Conservation (phyloP, 1,140 invertebrate genomes). For the Bactericera cockerelli region DNA sequence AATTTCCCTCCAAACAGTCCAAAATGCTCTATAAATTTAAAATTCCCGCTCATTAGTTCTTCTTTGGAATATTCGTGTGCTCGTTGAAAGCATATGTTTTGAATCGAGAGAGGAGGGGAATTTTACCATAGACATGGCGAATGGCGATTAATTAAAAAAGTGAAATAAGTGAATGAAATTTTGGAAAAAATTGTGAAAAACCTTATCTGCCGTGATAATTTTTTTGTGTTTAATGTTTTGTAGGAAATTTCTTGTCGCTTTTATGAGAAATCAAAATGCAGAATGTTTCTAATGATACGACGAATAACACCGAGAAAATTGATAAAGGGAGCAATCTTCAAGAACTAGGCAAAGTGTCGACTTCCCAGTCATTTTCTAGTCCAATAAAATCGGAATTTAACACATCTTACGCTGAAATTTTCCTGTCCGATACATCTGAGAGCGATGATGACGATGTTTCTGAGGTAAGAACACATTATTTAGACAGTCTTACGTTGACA, state of each 20-base stretch:
- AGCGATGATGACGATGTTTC: constrained; percentile 85
- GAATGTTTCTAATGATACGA: constrained; percentile 62
- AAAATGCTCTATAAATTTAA: too few relatives aligned
- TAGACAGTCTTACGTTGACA: too few relatives aligned
- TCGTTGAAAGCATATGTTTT: too few relatives aligned
- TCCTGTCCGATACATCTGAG: constrained; percentile 76
- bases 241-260: constrained; percentile 32
- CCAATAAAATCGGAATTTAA: constrained; percentile 61
- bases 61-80: too few relatives aligned
- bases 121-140: constrained; percentile 17
- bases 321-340: constrained; percentile 40
- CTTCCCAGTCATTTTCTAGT: constrained; percentile 43
- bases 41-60: too few relatives aligned
- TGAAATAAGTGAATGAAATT: constrained; percentile 11
- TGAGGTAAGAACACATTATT: constrained; percentile 44
- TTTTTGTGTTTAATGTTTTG: constrained; percentile 17
- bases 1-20: too few relatives aligned
- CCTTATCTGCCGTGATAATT: neutral
- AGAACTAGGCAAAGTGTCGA: constrained; percentile 42
- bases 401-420: constrained; percentile 49
- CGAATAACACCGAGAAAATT: constrained; percentile 57
- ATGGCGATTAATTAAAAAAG: constrained; percentile 10
- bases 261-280: constrained; percentile 61
- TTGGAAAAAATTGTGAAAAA: constrained; percentile 8
- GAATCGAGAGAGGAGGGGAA: constrained; percentile 10